Percentiles rank a stretch among this genome's conserved stretches.
These are phyloP conservation scores for Olivierus martensii DNA, from an alignment of 1,140 invertebrate genomes.

Conservation along the genomic window DNA sequence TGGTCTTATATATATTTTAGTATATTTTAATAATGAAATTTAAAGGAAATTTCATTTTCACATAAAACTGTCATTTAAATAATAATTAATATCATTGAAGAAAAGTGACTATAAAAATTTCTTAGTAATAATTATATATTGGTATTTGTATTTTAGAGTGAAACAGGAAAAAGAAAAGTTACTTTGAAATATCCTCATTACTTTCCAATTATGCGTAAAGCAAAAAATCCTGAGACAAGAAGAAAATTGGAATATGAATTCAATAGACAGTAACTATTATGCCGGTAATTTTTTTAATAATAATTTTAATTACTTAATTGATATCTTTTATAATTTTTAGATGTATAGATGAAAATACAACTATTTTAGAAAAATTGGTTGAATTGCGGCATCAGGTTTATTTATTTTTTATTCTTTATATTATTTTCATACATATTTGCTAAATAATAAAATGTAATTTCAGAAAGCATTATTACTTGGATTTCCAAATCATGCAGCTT, in stretches of 20 bases:
- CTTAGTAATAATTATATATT: too few species aligned
- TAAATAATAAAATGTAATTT: not conserved
- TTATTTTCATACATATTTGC: too few species aligned
- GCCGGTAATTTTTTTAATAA: not conserved
- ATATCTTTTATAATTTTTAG: conserved; percentile 21
- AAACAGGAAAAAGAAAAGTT: conserved; percentile 33
- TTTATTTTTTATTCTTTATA: conserved; percentile 3
- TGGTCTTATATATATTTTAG: too few species aligned
- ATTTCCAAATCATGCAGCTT: conserved; percentile 37
- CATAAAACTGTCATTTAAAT: too few species aligned
- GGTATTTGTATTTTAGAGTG: conserved; percentile 24
- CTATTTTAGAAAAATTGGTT: conserved; percentile 39
- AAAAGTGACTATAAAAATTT: too few species aligned
- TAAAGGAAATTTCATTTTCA: too few species aligned
- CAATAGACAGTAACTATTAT: conserved; percentile 29
- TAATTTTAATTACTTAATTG: not conserved
- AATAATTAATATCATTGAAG: too few species aligned
- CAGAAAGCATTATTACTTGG: conserved; percentile 36
- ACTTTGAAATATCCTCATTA: conserved; percentile 41
- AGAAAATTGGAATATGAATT: conserved; percentile 34
- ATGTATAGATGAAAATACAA: conserved; percentile 36
- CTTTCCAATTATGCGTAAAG: conserved; percentile 40
- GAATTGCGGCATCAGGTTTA: conserved; percentile 30
- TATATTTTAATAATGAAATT: too few species aligned
- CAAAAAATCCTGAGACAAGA: conserved; percentile 33